phyloP scores from a whole-genome alignment of 2,797 vertebrate genomes.

The Nyctalus aviator region DNA sequence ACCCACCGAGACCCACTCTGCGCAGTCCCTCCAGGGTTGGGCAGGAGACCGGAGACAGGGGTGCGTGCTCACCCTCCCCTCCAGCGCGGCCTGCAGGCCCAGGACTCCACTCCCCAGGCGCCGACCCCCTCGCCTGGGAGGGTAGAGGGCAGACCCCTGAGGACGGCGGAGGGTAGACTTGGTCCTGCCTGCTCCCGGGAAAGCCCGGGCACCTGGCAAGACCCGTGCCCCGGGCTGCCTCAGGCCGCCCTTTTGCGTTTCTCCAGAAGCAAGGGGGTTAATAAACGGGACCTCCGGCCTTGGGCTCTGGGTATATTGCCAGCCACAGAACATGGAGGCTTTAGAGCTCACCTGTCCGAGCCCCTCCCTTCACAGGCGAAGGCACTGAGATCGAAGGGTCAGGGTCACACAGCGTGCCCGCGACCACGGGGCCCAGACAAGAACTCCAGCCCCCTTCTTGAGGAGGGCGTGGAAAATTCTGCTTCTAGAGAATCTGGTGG shows the following conservation, averaged over 20 bases:
- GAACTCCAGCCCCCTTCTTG: not conserved
- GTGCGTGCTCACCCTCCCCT: not conserved
- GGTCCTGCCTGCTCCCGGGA: not conserved
- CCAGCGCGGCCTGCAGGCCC: not conserved
- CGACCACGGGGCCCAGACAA: not conserved
- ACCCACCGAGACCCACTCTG: constrained; percentile 18
- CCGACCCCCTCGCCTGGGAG: not conserved
- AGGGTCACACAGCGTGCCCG: not conserved
- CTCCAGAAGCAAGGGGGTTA: not conserved
- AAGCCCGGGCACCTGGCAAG: not conserved
- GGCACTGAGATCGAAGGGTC: not conserved
- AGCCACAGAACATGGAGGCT: not conserved
- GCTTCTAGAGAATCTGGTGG: not conserved
- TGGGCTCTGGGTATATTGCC: constrained; percentile 5
- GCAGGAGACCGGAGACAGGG: not conserved
- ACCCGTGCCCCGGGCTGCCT: not conserved
- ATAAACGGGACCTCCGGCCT: constrained; percentile 41
- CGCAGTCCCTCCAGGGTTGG: not conserved
- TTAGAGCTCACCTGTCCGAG: not conserved
- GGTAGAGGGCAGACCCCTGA: not conserved
- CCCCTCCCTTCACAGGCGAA: not conserved
- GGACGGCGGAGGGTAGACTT: not conserved
- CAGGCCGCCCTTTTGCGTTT: not conserved
- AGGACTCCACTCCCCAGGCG: not conserved
- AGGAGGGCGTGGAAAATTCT: not conserved